These are phyloP conservation scores for Hippocampus comes DNA, from an alignment of 2,113 vertebrate species.

Conservation along the genomic window DNA sequence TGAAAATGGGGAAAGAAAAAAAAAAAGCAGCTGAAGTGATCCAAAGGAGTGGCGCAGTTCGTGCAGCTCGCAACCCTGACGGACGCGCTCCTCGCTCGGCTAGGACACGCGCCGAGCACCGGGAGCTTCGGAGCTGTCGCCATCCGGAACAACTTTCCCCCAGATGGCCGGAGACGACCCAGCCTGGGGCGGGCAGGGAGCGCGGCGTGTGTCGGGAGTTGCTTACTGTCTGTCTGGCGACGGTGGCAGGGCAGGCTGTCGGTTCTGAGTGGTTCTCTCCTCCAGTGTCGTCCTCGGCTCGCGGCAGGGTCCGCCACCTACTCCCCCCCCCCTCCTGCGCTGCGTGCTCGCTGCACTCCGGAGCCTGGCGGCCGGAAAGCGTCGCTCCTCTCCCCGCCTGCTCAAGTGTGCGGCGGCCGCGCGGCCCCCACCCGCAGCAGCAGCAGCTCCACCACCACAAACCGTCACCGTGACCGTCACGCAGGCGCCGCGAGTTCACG, in stretches of 20 bases:
- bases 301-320: background rate
- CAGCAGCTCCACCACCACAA: too few species aligned
- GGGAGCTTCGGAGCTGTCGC: background rate
- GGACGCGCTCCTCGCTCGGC: slow-evolving; percentile 64
- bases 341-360: slow-evolving; percentile 57
- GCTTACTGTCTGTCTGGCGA: slow-evolving; percentile 1
- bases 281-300: background rate
- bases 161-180: background rate
- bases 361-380: slow-evolving; percentile 81
- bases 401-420: slow-evolving; percentile 86
- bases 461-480: slow-evolving; percentile 2
- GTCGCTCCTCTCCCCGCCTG: slow-evolving; percentile 77
- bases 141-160: background rate
- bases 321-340: slow-evolving; percentile 70
- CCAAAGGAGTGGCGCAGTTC: slow-evolving; percentile 71
- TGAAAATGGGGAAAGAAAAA: background rate
- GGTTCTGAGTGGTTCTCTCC: slow-evolving; percentile 2
- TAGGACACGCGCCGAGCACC: slow-evolving; percentile 17
- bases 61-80: slow-evolving; percentile 54
- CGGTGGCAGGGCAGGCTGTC: background rate
- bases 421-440: slow-evolving; percentile 54
- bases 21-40: background rate
- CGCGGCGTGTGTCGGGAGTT: background rate
- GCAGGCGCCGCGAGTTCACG: slow-evolving; percentile 8
- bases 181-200: background rate